Conservation (phyloP, 2,797 vertebrate species). For the Furcifer pardalis region DNA sequence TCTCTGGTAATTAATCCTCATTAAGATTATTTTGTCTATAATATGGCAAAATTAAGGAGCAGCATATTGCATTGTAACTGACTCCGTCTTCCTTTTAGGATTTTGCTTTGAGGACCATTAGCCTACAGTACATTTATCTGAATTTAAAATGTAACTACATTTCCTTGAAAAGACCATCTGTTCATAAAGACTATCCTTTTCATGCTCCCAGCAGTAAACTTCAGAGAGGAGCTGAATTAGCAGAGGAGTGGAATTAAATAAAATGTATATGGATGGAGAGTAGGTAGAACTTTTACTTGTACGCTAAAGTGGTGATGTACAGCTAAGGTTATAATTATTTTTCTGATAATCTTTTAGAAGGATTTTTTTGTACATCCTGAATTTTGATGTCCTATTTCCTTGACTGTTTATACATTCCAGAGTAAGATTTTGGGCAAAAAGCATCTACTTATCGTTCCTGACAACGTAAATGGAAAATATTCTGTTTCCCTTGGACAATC, state of each 20-base stretch:
- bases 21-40: constrained; percentile 76
- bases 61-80: constrained; percentile 58
- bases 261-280: constrained; percentile 54
- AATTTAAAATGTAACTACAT: constrained; percentile 75
- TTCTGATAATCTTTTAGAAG: constrained; percentile 47
- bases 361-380: constrained; percentile 42
- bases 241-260: constrained; percentile 59
- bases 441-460: constrained; percentile 21
- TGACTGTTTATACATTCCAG: constrained; percentile 56
- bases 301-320: constrained; percentile 40
- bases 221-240: constrained; percentile 55
- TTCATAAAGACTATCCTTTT: constrained; percentile 71
- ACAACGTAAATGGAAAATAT: background rate
- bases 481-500: background rate
- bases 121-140: constrained; percentile 75
- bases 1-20: constrained; percentile 75
- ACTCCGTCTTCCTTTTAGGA: constrained; percentile 65
- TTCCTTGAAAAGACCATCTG: constrained; percentile 79
- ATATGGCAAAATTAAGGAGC: constrained; percentile 71
- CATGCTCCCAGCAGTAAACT: constrained; percentile 67
- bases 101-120: constrained; percentile 72
- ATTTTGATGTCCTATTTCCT: constrained; percentile 59
- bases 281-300: constrained; percentile 48
- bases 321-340: constrained; percentile 48
- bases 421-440: constrained; percentile 34